Base-by-base conservation (phyloP, 2,113 vertebrate species). In the Pseudorhombus dupliciocellatus region DNA sequence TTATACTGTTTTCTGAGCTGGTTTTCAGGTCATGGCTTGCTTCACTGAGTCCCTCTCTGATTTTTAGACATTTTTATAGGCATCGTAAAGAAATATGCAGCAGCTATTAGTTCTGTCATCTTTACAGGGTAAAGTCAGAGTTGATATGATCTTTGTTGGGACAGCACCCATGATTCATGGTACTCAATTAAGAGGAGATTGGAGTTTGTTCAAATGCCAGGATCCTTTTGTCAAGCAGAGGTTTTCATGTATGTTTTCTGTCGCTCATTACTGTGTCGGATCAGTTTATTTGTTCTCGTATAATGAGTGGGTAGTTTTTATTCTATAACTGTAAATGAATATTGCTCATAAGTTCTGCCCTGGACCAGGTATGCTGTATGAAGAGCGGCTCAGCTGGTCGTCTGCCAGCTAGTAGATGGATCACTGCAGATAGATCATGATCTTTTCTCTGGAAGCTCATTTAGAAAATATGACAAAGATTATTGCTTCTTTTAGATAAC, bases 211-310 rank as follows among this genome's bases (percentile, higher is more conserved):
- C n/a, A 28, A 24, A 16, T 37, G 56, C 37, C 50, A 24, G 66
- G 37, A 20, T 54, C 73, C 58, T 82, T 80, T 79, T 85, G 64
- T 62, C 48, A 40, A 63, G 52, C 25, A 37, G 24, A 71, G 3
- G 70, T 78, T 73, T 72, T 74, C 34, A 77, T 80, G 80, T 66
- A 56, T 50, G 16, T 70, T 57, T 72, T 74, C 58, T 69, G 26
- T 59, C 50, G 1, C 57, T 87, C 31, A 81, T 83, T 79, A 81
- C 24, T 15, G 21, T 77, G 68, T 61, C 77, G 24, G 9, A 73
- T 81, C 40, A 28, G 53, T 80, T 79, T 80, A 72, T 66, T 83
- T 42, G 54, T 40, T 56, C 5, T 7, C 4, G n/a, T 73, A 56
- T 78, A 75, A 78, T 79, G 63, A 75, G 37, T 4, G 46, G 55